Base-by-base conservation (phyloP, 2,797 vertebrate genomes). In the Rhabdomys pumilio region DNA sequence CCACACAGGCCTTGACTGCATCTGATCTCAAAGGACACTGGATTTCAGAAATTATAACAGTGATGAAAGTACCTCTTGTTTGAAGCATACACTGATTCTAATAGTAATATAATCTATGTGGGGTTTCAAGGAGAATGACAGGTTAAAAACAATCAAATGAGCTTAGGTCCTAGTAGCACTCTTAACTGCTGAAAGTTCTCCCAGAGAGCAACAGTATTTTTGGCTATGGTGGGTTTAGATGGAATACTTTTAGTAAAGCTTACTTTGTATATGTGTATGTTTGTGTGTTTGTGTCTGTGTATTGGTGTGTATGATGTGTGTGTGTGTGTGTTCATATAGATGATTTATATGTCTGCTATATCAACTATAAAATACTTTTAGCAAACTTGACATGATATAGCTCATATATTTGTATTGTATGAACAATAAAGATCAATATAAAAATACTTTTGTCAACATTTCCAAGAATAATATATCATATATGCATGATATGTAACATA, bases 41-140 rank as follows among this genome's bases (percentile, higher is more conserved):
- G 6, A 31, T 77, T 89, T 50, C 41, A 41, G 9, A 44, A 73
- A 83, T n/a, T 47, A 22, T 24, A 90, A 13, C 17, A 38, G 77
- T 57, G 11, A 61, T 67, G 72, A 79, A 88, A 88, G 13, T 47
- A 76, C n/a, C 12, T 29, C 34, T 89, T 91, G 15, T 88, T 95
- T 95, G 34, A 90, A 72, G 15, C 41, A 59, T 44, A 55, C 34
- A 0, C 72, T 67, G n/a, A 19, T 85, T 55, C 47, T 31, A 61
- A 9, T 57, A 80, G 12, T 50, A 55, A 8, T 65, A 31, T 17
- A 26, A 20, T 4, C 1, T 47, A 31, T 89, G 9, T 73, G 41
- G 12, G n/a, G 1, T 75, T 0, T 34, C 76, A 65, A 96, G 34
- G 20, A 34, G 15, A 72, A 14, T 22, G 50, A 3, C 13, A n/a